phyloP scores from a whole-genome alignment of 2,888 invertebrate genomes.

The Fragum whitleyi region DNA sequence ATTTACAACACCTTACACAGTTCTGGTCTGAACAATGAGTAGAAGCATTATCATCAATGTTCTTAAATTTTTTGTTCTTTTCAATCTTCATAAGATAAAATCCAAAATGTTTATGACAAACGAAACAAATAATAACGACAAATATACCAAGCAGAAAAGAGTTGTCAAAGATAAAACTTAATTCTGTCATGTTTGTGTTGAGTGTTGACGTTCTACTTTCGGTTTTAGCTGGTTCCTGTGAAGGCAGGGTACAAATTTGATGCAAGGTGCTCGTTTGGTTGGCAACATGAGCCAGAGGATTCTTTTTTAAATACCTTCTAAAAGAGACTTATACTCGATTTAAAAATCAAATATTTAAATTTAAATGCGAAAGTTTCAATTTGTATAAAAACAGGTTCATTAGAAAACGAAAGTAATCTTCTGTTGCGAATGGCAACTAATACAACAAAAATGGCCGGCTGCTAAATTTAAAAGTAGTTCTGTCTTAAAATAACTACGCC shows the following conservation, averaged over 20 bases:
- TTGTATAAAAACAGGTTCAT: too few species aligned
- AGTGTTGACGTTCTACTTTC: constrained; percentile 17
- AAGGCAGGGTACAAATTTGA: too few species aligned
- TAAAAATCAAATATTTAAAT: too few species aligned
- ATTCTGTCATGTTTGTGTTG: background rate
- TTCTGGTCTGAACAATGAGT: constrained; percentile 66
- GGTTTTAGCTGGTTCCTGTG: constrained; percentile 1
- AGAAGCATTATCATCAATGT: background rate
- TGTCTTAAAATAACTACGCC: background rate
- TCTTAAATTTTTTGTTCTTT: background rate
- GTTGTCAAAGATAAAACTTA: constrained; percentile 20
- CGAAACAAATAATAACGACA: constrained; percentile 12
- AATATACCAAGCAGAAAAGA: constrained; percentile 32
- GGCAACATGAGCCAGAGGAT: too few species aligned
- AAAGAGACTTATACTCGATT: too few species aligned
- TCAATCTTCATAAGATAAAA: constrained; percentile 33
- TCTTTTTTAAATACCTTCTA: too few species aligned
- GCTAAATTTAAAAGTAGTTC: constrained; percentile 35
- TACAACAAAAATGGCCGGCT: constrained; percentile 21
- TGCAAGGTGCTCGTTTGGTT: constrained; percentile 42
- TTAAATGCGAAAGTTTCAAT: too few species aligned
- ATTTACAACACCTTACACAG: constrained; percentile 75
- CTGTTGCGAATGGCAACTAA: constrained; percentile 37
- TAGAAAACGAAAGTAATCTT: background rate
- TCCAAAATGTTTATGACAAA: constrained; percentile 24